Conservation (phyloP, 2,113 vertebrate species). For the Dicerorhinus sumatrensis region DNA sequence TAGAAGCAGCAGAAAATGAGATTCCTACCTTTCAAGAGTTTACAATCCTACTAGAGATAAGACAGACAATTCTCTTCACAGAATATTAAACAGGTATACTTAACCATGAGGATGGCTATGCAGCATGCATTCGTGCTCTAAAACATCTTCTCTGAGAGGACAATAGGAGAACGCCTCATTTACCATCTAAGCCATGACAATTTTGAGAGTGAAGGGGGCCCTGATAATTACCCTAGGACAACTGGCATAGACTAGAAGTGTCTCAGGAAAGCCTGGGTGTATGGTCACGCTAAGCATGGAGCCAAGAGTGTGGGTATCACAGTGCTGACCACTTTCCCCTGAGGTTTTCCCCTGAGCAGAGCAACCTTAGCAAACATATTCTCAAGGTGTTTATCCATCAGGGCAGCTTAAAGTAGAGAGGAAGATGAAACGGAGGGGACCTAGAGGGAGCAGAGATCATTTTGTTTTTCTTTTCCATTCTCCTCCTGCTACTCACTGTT, state of each 20-base stretch:
- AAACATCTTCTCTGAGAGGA: background rate
- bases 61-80: constrained; percentile 16
- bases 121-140: background rate
- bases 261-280: background rate
- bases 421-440: background rate
- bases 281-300: background rate
- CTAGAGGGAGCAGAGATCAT: background rate
- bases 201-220: background rate
- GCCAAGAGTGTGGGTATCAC: background rate
- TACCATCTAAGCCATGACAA: background rate
- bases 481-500: background rate
- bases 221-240: background rate
- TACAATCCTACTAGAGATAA: constrained; percentile 35
- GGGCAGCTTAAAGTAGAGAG: background rate
- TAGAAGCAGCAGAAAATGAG: constrained; percentile 35
- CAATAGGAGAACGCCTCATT: background rate
- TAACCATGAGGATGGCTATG: background rate
- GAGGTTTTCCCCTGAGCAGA: background rate
- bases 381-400: background rate
- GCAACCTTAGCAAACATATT: background rate
- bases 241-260: background rate
- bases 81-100: background rate
- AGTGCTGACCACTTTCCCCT: background rate
- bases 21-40: constrained; percentile 56
- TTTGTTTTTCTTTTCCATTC: background rate